Conservation (phyloP, 2,113 vertebrate genomes). For the Paedocypris sp. region DNA sequence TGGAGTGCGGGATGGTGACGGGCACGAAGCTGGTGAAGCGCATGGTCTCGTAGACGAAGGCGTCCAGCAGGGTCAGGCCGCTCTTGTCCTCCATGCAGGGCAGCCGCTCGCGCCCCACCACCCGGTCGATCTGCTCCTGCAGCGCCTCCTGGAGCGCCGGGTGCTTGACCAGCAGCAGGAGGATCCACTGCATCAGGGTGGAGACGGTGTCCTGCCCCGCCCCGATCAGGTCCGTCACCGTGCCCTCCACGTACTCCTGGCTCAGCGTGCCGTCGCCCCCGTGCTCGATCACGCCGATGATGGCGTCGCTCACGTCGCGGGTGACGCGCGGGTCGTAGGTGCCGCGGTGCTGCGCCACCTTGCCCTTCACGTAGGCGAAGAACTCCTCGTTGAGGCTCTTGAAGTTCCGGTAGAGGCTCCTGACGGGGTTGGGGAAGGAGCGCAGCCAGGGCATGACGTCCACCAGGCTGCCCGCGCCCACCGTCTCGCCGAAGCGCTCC, state of each 20-base stretch:
- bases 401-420: slow-evolving; percentile 68
- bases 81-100: slow-evolving; percentile 59
- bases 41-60: slow-evolving; percentile 76
- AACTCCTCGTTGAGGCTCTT: slow-evolving; percentile 68
- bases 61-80: slow-evolving; percentile 61
- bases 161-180: slow-evolving; percentile 67
- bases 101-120: slow-evolving; percentile 61
- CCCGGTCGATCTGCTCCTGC: slow-evolving; percentile 66
- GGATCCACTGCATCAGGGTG: slow-evolving; percentile 64
- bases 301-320: slow-evolving; percentile 69
- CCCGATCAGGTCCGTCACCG: slow-evolving; percentile 69
- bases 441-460: slow-evolving; percentile 81
- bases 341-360: slow-evolving; percentile 65
- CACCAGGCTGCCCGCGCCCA: slow-evolving; percentile 75
- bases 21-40: slow-evolving; percentile 80
- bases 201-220: slow-evolving; percentile 76
- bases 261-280: slow-evolving; percentile 43
- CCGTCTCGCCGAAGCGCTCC: slow-evolving; percentile 70
- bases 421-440: slow-evolving; percentile 74
- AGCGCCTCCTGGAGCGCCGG: slow-evolving; percentile 60
- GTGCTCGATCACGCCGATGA: slow-evolving; percentile 62
- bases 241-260: slow-evolving; percentile 63
- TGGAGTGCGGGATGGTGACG: slow-evolving; percentile 77
- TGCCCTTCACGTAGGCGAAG: slow-evolving; percentile 61
- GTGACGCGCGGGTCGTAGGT: slow-evolving; percentile 53